Conservation (phyloP, 2,888 invertebrate genomes). For the Isoperla grammatica region DNA sequence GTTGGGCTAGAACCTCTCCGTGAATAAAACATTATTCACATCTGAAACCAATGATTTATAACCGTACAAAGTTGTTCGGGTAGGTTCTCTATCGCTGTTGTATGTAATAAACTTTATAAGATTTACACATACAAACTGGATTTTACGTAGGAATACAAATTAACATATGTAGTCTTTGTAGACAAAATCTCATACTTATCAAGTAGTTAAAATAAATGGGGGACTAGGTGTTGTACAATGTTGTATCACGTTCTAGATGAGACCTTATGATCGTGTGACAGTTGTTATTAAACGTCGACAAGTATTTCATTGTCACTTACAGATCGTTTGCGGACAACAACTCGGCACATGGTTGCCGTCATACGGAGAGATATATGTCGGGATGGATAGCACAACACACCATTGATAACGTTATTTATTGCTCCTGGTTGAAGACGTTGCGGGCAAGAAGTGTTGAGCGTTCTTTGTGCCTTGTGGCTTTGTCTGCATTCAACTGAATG, state of each 20-base stretch:
- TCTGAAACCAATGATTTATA: too few species aligned
- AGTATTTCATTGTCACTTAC: slow-evolving; percentile 15
- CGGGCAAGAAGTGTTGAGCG: too few species aligned
- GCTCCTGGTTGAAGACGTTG: not conserved
- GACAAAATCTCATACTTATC: not conserved
- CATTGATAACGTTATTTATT: slow-evolving; percentile 12
- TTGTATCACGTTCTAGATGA: too few species aligned
- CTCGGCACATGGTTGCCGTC: not conserved
- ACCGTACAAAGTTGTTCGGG: too few species aligned
- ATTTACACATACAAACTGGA: not conserved
- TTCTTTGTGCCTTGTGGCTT: too few species aligned
- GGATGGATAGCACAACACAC: slow-evolving; percentile 7
- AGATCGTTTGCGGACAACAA: slow-evolving; percentile 8
- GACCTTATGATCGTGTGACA: not conserved
- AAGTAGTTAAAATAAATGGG: too few species aligned
- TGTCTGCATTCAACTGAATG: too few species aligned
- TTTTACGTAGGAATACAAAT: not conserved
- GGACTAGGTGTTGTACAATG: too few species aligned
- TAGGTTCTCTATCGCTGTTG: too few species aligned
- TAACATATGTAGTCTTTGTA: slow-evolving; percentile 2
- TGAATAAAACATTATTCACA: too few species aligned
- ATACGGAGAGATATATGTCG: not conserved
- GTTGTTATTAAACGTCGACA: slow-evolving; percentile 9
- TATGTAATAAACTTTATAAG: not conserved
- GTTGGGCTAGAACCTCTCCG: too few species aligned